Conservation (phyloP, 1,140 invertebrate genomes). For the Caenorhabditis tropicalis region DNA sequence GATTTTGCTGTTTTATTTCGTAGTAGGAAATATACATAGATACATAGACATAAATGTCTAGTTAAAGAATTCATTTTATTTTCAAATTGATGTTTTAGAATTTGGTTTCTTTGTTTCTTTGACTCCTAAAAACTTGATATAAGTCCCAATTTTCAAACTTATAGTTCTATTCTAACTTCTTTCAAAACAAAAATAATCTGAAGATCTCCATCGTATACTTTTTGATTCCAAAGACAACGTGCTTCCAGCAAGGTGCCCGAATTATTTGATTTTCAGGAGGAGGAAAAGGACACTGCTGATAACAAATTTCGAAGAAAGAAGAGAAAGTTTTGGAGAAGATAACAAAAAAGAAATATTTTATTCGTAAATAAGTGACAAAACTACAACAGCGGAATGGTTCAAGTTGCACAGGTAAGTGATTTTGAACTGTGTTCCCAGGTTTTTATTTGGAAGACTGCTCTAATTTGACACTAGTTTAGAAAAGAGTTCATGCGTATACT, state of each 20-base stretch:
- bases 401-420: not conserved
- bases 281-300: not conserved
- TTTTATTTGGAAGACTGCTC: too few relatives aligned
- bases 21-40: too few relatives aligned
- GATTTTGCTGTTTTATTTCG: too few relatives aligned
- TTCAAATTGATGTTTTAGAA: too few relatives aligned
- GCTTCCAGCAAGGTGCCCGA: not conserved
- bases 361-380: not conserved
- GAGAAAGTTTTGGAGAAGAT: constrained; percentile 3
- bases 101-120: too few relatives aligned
- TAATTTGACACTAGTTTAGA: too few relatives aligned
- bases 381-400: not conserved
- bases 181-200: not conserved
- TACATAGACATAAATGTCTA: too few relatives aligned
- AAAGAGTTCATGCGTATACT: too few relatives aligned
- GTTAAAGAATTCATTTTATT: too few relatives aligned
- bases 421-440: not conserved
- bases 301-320: not conserved
- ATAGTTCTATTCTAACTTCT: not conserved
- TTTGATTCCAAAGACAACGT: not conserved
- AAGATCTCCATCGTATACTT: too few relatives aligned
- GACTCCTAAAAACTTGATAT: too few relatives aligned
- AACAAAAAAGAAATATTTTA: constrained; percentile 16
- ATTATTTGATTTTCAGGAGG: not conserved
- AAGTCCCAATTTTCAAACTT: too few relatives aligned